phyloP scores from a whole-genome alignment of 2,113 vertebrate genomes.

The Dendrocopos noguchii region DNA sequence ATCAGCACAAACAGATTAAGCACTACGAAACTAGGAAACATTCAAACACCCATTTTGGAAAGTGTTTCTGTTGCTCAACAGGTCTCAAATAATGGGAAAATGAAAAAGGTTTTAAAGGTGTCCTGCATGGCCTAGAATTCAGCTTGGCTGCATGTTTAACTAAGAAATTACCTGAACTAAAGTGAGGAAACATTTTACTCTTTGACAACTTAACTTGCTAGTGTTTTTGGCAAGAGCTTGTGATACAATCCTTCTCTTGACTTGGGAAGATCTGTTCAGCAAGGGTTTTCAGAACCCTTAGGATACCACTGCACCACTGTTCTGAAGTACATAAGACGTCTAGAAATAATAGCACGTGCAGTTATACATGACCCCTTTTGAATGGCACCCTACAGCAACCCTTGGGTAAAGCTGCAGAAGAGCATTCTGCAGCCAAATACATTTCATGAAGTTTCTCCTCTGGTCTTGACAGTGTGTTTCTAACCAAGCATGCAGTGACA shows the following conservation, averaged over 20 bases:
- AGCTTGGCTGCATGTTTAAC: rapidly evolving
- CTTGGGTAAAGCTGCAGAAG: background rate
- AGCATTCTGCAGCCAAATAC: background rate
- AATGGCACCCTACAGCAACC: background rate
- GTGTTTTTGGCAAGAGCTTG: background rate
- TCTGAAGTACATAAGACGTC: background rate
- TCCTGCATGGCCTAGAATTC: background rate
- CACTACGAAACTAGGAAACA: background rate
- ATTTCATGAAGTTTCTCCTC: background rate
- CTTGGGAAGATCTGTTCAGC: background rate
- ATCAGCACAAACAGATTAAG: background rate
- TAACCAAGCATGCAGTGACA: background rate
- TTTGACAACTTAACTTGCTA: background rate
- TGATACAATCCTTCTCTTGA: background rate
- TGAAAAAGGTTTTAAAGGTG: background rate
- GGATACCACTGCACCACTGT: background rate
- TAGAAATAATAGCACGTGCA: background rate
- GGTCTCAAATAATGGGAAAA: background rate
- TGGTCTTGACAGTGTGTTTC: background rate
- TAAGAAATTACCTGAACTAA: background rate
- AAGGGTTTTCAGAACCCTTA: background rate
- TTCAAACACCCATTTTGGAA: background rate
- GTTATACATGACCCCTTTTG: background rate
- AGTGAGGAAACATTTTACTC: background rate
- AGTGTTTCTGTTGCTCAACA: background rate